A percentile compares a stretch with the other conserved stretches of the same genome.
These are phyloP conservation scores for Delichon dasypus DNA, from an alignment of 2,797 vertebrate genomes.

Conservation along the genomic window DNA sequence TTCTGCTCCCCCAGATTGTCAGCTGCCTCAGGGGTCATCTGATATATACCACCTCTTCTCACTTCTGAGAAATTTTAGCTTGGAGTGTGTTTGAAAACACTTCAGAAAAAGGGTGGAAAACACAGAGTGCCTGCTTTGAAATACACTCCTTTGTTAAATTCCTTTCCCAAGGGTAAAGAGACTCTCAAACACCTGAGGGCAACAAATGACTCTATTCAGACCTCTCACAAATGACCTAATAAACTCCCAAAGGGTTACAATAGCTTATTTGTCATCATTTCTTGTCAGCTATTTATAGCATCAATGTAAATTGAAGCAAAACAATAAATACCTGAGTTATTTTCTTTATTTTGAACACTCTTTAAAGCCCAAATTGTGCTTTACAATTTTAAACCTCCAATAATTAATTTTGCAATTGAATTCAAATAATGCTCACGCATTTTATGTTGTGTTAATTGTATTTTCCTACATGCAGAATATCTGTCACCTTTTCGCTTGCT, in stretches of 20 bases:
- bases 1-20: conserved; percentile 31
- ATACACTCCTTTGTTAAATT: conserved; percentile 65
- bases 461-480: not conserved
- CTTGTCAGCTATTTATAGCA: conserved; percentile 32
- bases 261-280: conserved; percentile 49
- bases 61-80: conserved; percentile 59
- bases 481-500: not conserved
- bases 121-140: conserved; percentile 63
- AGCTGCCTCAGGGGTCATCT: conserved; percentile 51
- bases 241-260: conserved; percentile 45
- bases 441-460: not conserved
- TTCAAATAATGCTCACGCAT: not conserved
- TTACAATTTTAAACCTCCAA: not conserved
- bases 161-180: conserved; percentile 55
- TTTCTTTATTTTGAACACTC: conserved; percentile 23
- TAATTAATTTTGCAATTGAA: not conserved
- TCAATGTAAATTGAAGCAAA: not conserved
- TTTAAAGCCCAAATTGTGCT: not conserved
- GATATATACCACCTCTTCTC: conserved; percentile 36
- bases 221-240: conserved; percentile 54
- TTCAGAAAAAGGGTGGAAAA: conserved; percentile 66
- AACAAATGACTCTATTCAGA: conserved; percentile 48
- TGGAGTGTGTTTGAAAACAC: conserved; percentile 64
- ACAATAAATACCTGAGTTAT: conserved; percentile 30
- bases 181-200: conserved; percentile 62